Base-by-base conservation (phyloP, 2,888 invertebrate species). In the Catocala sponsa region DNA sequence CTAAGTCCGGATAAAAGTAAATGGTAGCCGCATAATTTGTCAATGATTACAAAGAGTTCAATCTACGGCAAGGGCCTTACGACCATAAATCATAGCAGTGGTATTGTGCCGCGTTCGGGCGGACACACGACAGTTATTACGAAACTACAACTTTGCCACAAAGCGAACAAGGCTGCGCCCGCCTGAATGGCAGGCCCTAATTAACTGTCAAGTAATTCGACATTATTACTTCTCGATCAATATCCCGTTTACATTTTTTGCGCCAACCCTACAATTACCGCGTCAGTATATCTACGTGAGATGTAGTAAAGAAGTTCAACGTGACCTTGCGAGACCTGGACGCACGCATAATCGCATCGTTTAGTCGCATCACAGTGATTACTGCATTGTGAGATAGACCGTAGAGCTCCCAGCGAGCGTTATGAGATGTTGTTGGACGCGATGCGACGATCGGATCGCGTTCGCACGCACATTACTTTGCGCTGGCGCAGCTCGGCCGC, bases 381-480 rank as follows among this genome's bases (percentile, higher is more conserved):
- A 85, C 82, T 78, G 77, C 70, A 81, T 84, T 81, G 81, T 78
- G 78, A 80, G 79, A 81, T 79, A 80, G 76, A 52, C 52, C 12
- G 52, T 53, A 12, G 46, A 75, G 81, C 84, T 84, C 61, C 81
- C 77, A 84, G 83, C 81, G 67, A 75, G 77, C 72, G 70, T 76
- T 75, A 74, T 72, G 68, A 75, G 76, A 82, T 79, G 78, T 73
- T 72, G 82, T 48, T 77, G 75, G 74, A 78, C 78, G 81, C 83
- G 72, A 74, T 75, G 70, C 64, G 87, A 86, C 89, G 90, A 92
- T 91, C 87, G 86, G 82, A 92, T 91, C 90, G 86, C 86, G 89
- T 93, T 93, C 94, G 93, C 93, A 94, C 94, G 94, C 93, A 92
- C 91, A 92, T 94, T 93, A 93, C 88, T 81, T 70, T 72, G 83